Percentiles rank a stretch among this genome's conserved stretches.
phyloP scores from a whole-genome alignment of 2,113 vertebrate genomes.

The Dicaeum eximium region DNA sequence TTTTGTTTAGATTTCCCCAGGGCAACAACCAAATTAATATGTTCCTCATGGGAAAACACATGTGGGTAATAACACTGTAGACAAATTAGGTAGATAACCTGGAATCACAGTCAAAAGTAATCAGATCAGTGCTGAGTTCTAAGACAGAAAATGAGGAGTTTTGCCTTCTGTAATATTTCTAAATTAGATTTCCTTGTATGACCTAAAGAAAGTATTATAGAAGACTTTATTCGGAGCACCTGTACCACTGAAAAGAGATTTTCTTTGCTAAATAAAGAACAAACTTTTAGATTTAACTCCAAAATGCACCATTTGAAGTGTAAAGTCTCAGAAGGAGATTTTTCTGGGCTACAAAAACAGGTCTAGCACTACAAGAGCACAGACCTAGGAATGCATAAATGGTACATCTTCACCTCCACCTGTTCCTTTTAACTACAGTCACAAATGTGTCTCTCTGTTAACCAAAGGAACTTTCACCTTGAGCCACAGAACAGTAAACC shows the following conservation, averaged over 20 bases:
- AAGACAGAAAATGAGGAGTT: neutral
- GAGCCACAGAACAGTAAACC: neutral
- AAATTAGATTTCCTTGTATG: constrained; percentile 12
- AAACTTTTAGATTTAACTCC: neutral
- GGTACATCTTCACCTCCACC: neutral
- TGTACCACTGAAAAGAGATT: neutral
- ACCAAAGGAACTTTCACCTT: neutral
- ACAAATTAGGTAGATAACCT: constrained; percentile 56
- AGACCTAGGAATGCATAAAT: neutral
- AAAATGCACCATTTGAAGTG: neutral
- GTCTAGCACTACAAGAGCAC: neutral
- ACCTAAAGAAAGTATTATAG: neutral
- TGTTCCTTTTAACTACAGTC: neutral
- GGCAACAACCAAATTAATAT: constrained; percentile 30
- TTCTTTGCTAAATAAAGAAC: neutral
- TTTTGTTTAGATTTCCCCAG: constrained; percentile 21
- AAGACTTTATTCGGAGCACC: neutral
- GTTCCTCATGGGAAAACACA: constrained; percentile 46
- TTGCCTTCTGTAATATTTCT: constrained; percentile 1
- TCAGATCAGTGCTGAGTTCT: constrained; percentile 3
- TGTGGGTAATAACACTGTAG: constrained; percentile 20
- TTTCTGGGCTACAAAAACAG: neutral
- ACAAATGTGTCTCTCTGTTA: neutral
- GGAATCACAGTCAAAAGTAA: constrained; percentile 51
- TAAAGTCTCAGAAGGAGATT: neutral